A percentile compares a stretch with the other conserved stretches of the same genome.
phyloP scores from a whole-genome alignment of 2,113 vertebrate species.

The Corapipo altera region DNA sequence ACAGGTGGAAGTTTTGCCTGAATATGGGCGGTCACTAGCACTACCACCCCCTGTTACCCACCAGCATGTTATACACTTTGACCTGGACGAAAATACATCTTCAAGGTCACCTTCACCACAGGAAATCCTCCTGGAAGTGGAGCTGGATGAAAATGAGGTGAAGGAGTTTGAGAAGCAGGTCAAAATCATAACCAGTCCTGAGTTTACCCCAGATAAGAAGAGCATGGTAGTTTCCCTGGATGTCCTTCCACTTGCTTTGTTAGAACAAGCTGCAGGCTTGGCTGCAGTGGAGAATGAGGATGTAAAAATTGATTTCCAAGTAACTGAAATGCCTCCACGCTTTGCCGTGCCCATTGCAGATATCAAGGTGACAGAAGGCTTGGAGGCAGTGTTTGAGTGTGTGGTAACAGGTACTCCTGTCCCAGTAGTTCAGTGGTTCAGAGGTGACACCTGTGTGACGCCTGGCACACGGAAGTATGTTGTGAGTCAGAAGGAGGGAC shows the following conservation, averaged over 20 bases:
- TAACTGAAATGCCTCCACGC: constrained; percentile 93
- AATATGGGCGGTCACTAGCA: constrained; percentile 80
- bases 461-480: constrained; percentile 79
- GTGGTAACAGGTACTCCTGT: constrained; percentile 89
- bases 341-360: constrained; percentile 90
- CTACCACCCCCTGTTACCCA: constrained; percentile 91
- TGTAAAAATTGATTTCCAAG: constrained; percentile 92
- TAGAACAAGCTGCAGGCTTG: constrained; percentile 79
- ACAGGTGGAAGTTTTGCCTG: constrained; percentile 83
- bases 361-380: constrained; percentile 81
- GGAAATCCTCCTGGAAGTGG: constrained; percentile 96
- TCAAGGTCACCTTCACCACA: constrained; percentile 96
- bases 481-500: constrained; percentile 83
- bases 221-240: constrained; percentile 96
- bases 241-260: constrained; percentile 87
- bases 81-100: constrained; percentile 83
- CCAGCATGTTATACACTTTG: constrained; percentile 96
- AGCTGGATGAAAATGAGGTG: constrained; percentile 94
- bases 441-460: constrained; percentile 79
- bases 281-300: constrained; percentile 79
- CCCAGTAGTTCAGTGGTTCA: constrained; percentile 91
- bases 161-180: constrained; percentile 96
- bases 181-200: constrained; percentile 95
- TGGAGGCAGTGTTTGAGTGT: constrained; percentile 89
- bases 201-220: constrained; percentile 91